phyloP scores from a whole-genome alignment of 2,888 invertebrate species.

The Parnassius mnemosyne region DNA sequence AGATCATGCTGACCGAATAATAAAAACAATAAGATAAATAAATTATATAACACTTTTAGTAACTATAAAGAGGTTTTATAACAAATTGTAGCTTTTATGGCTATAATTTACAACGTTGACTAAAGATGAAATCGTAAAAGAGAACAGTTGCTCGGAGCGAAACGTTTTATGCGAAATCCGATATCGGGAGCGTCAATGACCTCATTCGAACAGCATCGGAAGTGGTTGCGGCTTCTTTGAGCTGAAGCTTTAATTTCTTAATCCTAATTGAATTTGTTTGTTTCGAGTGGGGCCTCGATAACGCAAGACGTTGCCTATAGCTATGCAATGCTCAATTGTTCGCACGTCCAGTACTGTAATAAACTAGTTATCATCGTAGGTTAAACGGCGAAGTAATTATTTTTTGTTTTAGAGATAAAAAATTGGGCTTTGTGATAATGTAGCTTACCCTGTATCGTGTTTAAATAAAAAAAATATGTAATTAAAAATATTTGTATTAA shows the following conservation, averaged over 20 bases:
- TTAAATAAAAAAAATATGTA: too few species aligned
- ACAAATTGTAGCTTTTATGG: slow-evolving; percentile 22
- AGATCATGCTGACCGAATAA: background rate
- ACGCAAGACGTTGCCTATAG: slow-evolving; percentile 50
- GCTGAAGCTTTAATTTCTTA: slow-evolving; percentile 68
- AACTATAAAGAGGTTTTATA: slow-evolving; percentile 18
- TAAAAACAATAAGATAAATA: slow-evolving; percentile 30
- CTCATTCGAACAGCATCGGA: slow-evolving; percentile 53
- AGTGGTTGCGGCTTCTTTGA: slow-evolving; percentile 65
- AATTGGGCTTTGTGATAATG: background rate
- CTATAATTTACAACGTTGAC: slow-evolving; percentile 25
- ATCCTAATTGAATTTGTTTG: slow-evolving; percentile 80
- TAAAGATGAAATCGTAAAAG: slow-evolving; percentile 36
- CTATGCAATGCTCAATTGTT: slow-evolving; percentile 57
- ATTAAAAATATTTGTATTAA: too few species aligned
- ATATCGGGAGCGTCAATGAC: slow-evolving; percentile 55
- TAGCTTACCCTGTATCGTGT: background rate
- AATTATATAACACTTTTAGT: background rate
- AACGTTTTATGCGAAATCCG: slow-evolving; percentile 50
- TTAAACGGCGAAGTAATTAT: slow-evolving; percentile 55
- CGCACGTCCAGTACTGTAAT: slow-evolving; percentile 34
- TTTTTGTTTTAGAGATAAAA: slow-evolving; percentile 39
- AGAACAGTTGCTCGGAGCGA: slow-evolving; percentile 41
- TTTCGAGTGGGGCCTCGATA: slow-evolving; percentile 58
- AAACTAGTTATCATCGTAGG: slow-evolving; percentile 53